A percentile compares a stretch with the other conserved stretches of the same genome.
Conservation (phyloP, 30 jellyfish, hydroid and myxozoan genomes). For the Chironex yamaguchii region DNA sequence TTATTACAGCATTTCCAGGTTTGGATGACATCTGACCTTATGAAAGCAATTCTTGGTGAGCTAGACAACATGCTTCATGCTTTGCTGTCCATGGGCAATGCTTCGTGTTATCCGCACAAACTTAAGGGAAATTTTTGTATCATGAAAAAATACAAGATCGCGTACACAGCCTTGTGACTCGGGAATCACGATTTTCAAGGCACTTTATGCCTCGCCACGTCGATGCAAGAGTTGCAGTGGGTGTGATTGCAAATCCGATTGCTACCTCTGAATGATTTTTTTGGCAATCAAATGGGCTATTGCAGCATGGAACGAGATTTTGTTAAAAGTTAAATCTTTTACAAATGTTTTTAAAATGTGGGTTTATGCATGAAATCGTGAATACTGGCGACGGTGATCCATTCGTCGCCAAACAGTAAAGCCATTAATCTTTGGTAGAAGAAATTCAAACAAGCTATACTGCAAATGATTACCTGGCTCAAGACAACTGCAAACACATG, state of each 20-base stretch:
- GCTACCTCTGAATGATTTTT: too few species aligned
- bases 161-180: conserved; percentile 31
- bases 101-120: conserved; percentile 49
- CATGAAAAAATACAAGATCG: conserved; percentile 45
- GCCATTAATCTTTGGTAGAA: too few species aligned
- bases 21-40: conserved; percentile 35
- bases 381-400: too few species aligned
- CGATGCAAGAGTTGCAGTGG: conserved; percentile 54
- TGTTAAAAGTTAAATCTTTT: too few species aligned
- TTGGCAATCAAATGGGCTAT: too few species aligned
- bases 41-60: conserved; percentile 13
- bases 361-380: too few species aligned
- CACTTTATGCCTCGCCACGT: conserved; percentile 60
- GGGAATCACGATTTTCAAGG: background rate
- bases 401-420: too few species aligned
- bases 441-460: too few species aligned
- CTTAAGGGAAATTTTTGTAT: background rate
- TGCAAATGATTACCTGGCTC: too few species aligned
- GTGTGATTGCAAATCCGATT: conserved; percentile 55
- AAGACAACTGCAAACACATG: too few species aligned
- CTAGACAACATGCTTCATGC: conserved; percentile 7
- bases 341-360: too few species aligned
- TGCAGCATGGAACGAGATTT: too few species aligned
- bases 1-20: conserved; percentile 20
- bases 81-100: conserved; percentile 24